These are phyloP conservation scores for Caradrina clavipalpis DNA, from an alignment of 2,888 invertebrate species.

Conservation along the genomic window DNA sequence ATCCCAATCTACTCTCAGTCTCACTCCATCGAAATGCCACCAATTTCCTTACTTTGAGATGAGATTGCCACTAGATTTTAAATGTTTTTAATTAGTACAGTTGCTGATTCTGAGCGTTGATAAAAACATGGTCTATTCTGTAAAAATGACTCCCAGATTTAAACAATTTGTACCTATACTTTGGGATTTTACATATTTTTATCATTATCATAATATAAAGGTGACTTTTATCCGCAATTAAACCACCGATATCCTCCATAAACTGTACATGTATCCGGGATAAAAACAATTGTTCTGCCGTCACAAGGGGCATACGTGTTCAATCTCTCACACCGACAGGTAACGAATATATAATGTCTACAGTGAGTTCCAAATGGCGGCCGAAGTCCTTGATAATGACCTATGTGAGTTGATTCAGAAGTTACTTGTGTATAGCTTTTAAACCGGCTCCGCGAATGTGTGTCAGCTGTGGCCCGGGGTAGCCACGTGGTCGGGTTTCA, in stretches of 20 bases:
- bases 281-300: slow-evolving; percentile 13
- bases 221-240: slow-evolving; percentile 5
- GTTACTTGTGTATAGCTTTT: slow-evolving; percentile 17
- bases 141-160: background rate
- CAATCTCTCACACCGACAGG: slow-evolving; percentile 9
- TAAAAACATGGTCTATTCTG: no score
- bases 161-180: no score
- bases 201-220: background rate
- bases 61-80: no score
- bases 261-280: slow-evolving; percentile 23
- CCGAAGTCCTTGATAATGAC: slow-evolving; percentile 42
- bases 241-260: background rate
- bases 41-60: no score
- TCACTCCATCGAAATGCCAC: no score
- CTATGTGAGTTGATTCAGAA: slow-evolving; percentile 29
- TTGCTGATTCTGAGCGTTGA: no score
- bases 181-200: background rate
- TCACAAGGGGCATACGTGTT: slow-evolving; percentile 8
- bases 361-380: slow-evolving; percentile 4
- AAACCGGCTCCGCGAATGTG: slow-evolving; percentile 37
- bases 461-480: slow-evolving; percentile 27
- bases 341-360: slow-evolving; percentile 35
- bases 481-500: slow-evolving; percentile 32
- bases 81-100: no score
- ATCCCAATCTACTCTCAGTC: no score